Evolutionary conservation across 2,888 invertebrate genomes (phyloP).

Genomic region (Rhopalosiphum nymphaeae): DNA sequence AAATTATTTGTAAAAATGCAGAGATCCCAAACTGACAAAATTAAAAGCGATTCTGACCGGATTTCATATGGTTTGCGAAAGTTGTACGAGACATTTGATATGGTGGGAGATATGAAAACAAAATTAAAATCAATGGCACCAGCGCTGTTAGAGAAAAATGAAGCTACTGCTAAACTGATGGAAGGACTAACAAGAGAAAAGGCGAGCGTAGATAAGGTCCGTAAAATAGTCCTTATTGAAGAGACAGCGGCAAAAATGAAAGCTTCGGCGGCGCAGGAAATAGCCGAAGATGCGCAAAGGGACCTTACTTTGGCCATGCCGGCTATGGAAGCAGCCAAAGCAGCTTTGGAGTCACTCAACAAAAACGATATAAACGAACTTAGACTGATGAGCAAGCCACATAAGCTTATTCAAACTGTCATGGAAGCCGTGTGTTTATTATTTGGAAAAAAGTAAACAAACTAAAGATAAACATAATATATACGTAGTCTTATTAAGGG

Average conservation of each 20-base stretch:
- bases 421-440: conserved; percentile 93
- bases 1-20: conserved; percentile 86
- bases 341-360: conserved; percentile 87
- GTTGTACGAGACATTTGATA: conserved; percentile 83
- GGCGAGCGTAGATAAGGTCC: conserved; percentile 84
- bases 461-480: neutral
- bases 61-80: conserved; percentile 85
- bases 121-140: conserved; percentile 87
- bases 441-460: conserved; percentile 78
- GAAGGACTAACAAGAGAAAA: conserved; percentile 83
- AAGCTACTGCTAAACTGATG: conserved; percentile 82
- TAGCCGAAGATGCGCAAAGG: conserved; percentile 87
- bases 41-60: conserved; percentile 73
- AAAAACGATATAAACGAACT: conserved; percentile 93
- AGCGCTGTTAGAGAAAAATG: conserved; percentile 81
- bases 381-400: conserved; percentile 76
- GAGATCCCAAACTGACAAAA: conserved; percentile 80
- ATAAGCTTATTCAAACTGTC: conserved; percentile 86
- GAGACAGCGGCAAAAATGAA: conserved; percentile 89
- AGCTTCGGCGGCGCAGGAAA: conserved; percentile 84
- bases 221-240: conserved; percentile 83
- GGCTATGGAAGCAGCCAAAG: conserved; percentile 85
- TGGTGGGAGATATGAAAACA: conserved; percentile 88
- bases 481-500: neutral
- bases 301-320: conserved; percentile 90